These are phyloP conservation scores for Potorous gilbertii DNA, from an alignment of 2,797 vertebrate genomes.

Conservation along the genomic window DNA sequence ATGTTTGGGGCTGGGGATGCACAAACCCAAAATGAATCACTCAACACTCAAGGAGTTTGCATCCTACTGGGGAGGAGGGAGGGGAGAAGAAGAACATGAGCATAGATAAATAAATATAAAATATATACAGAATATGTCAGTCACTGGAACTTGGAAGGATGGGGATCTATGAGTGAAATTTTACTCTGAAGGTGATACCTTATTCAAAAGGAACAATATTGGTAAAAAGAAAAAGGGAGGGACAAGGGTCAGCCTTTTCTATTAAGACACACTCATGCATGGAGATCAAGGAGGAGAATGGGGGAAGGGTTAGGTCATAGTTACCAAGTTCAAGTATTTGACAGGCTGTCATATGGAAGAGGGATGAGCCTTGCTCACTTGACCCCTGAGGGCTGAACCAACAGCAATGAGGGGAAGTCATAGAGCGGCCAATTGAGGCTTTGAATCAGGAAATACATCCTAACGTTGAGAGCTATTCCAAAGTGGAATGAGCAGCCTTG, in stretches of 20 bases:
- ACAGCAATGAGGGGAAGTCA: background rate
- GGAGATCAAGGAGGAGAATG: background rate
- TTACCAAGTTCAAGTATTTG: background rate
- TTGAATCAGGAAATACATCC: background rate
- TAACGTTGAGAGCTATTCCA: background rate
- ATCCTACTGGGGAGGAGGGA: background rate
- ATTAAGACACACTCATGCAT: background rate
- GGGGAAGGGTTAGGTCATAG: background rate
- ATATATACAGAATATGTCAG: background rate
- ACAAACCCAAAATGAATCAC: background rate
- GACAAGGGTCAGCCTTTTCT: background rate
- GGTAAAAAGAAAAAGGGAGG: background rate
- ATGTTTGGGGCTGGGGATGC: background rate
- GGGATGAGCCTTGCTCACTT: background rate
- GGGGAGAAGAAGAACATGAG: background rate
- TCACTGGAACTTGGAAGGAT: background rate
- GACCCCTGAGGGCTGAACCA: background rate
- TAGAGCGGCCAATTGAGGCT: background rate
- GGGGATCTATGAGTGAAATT: background rate
- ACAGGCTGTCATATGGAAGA: background rate
- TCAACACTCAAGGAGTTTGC: background rate
- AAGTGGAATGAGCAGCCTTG: background rate
- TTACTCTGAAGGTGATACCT: background rate
- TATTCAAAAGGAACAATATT: background rate
- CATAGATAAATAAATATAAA: background rate